phyloP scores from a whole-genome alignment of 2,797 vertebrate species.

The Amblyraja radiata region DNA sequence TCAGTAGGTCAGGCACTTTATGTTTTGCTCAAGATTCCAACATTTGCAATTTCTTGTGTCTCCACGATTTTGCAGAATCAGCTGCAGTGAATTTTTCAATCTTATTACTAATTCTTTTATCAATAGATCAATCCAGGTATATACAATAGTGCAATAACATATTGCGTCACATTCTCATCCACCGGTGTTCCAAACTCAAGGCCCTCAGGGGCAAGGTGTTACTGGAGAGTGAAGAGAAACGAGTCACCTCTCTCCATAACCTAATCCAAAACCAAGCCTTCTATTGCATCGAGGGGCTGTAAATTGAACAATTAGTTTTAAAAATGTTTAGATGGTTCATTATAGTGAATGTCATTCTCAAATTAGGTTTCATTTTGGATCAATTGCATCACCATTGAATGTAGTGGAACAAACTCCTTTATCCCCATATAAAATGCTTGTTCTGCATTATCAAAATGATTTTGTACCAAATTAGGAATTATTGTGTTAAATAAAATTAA shows the following conservation, averaged over 20 bases:
- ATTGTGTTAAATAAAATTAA: slow-evolving; percentile 64
- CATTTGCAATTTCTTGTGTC: too few species aligned
- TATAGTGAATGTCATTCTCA: not conserved
- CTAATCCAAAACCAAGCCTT: not conserved
- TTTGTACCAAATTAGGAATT: slow-evolving; percentile 67
- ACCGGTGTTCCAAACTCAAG: not conserved
- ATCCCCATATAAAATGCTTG: not conserved
- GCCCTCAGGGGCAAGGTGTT: not conserved
- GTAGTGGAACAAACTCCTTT: slow-evolving; percentile 9
- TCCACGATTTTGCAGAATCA: too few species aligned
- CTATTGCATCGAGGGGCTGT: not conserved
- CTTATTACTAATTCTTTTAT: not conserved
- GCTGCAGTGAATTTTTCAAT: not conserved
- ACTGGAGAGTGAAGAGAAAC: not conserved
- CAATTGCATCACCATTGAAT: not conserved
- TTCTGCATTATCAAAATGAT: slow-evolving; percentile 40
- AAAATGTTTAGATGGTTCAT: not conserved
- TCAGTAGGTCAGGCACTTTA: too few species aligned
- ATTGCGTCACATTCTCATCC: too few species aligned
- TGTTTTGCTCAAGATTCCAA: too few species aligned
- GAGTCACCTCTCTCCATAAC: not conserved
- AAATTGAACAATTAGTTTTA: not conserved
- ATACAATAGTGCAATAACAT: not conserved
- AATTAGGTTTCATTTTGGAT: slow-evolving; percentile 11
- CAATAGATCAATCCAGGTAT: not conserved